Conservation (phyloP, 2,888 invertebrate genomes). For the Gerris lacustris region DNA sequence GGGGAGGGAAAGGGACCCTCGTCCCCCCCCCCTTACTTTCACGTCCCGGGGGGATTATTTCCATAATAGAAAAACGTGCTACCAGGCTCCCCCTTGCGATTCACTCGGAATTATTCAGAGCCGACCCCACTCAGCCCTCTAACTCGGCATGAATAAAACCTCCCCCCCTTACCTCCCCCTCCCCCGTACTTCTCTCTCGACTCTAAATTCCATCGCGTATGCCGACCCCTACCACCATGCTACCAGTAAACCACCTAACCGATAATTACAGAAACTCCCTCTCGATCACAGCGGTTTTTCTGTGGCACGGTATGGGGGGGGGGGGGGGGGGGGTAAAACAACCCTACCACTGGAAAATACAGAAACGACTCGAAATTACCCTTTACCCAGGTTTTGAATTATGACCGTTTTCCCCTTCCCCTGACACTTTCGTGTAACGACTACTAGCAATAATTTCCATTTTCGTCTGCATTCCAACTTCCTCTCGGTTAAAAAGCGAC, state of each 20-base stretch:
- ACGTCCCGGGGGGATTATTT: neutral
- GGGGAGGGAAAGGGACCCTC: too few relatives aligned
- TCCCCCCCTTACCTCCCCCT: neutral
- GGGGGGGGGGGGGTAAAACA: neutral
- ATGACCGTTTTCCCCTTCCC: neutral
- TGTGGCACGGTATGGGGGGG: too few relatives aligned
- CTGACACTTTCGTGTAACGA: neutral
- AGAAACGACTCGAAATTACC: neutral
- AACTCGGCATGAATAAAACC: neutral
- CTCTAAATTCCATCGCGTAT: neutral
- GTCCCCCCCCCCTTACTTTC: neutral
- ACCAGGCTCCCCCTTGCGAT: neutral
- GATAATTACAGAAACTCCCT: conserved; percentile 3
- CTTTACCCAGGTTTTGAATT: neutral
- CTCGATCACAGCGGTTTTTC: neutral
- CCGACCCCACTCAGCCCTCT: neutral
- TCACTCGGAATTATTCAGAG: neutral
- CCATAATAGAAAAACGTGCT: conserved; percentile 5
- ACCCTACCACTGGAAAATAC: neutral
- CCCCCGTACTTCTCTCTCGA: neutral
- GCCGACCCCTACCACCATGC: neutral
- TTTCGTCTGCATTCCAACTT: too few relatives aligned
- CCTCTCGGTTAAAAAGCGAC: too few relatives aligned
- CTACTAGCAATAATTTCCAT: too few relatives aligned
- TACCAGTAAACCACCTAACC: neutral